Evolutionary conservation across 1,140 invertebrate species (phyloP).

Genomic region (Bradysia coprophila): DNA sequence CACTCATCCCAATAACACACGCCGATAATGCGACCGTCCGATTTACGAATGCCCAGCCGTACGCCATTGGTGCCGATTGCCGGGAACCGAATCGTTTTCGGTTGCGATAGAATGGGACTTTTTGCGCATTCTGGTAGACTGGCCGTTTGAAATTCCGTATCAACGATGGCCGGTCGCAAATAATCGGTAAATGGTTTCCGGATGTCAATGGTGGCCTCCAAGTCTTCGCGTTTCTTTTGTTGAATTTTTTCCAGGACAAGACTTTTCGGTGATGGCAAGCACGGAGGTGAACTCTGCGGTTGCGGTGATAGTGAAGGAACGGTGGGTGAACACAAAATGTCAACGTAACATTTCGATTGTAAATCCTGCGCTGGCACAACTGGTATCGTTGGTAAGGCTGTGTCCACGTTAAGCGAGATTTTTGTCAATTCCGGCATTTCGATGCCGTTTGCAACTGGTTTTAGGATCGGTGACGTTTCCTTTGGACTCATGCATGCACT

Average conservation of each 20-base stretch:
- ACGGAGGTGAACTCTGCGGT: background rate
- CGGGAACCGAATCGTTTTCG: constrained; percentile 60
- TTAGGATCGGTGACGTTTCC: constrained; percentile 6
- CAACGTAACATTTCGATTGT: background rate
- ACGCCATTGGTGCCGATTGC: constrained; percentile 12
- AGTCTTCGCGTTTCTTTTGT: constrained; percentile 4
- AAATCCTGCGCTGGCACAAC: background rate
- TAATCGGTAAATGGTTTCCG: background rate
- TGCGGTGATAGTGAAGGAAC: background rate
- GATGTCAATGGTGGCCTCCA: background rate
- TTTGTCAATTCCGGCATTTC: background rate
- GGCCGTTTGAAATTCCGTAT: background rate
- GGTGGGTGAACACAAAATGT: constrained; percentile 1
- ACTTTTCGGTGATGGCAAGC: background rate
- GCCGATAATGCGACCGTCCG: constrained; percentile 27
- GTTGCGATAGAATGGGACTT: constrained; percentile 51
- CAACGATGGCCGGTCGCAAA: background rate
- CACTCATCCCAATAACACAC: constrained; percentile 76
- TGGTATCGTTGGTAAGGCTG: background rate
- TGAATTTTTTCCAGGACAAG: background rate
- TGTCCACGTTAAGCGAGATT: background rate
- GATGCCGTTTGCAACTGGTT: constrained; percentile 4
- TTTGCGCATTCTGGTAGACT: constrained; percentile 23
- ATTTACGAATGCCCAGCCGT: constrained; percentile 18
- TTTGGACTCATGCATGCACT: constrained; percentile 5